Conservation (phyloP, 1,140 invertebrate genomes). For the Drosophila navojoa region DNA sequence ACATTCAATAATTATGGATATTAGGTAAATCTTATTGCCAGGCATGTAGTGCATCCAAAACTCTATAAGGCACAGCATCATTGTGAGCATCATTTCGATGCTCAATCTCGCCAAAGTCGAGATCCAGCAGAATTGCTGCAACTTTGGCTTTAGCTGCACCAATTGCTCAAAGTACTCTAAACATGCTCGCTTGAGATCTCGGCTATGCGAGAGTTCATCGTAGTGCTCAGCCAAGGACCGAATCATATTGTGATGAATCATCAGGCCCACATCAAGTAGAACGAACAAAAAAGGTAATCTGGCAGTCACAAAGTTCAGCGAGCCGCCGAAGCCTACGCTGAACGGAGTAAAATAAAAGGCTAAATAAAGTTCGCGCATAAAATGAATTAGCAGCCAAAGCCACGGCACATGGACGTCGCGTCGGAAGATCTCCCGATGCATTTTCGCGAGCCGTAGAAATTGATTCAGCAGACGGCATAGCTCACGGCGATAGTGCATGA, state of each 20-base stretch:
- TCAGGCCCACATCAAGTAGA: not conserved
- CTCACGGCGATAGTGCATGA: not conserved
- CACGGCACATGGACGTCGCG: not conserved
- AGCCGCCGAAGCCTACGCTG: not conserved
- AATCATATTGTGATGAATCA: constrained; percentile 1
- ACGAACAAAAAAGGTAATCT: not conserved
- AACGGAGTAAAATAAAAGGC: not conserved
- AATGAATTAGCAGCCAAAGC: not conserved
- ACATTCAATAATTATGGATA: no score
- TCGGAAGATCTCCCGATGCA: not conserved
- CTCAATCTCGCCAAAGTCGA: not conserved
- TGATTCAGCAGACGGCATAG: not conserved
- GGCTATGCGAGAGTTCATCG: not conserved
- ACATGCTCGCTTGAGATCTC: not conserved
- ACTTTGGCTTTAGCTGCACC: not conserved
- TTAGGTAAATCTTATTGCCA: no score
- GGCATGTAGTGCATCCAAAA: not conserved
- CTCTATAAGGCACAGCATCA: not conserved
- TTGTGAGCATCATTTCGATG: not conserved
- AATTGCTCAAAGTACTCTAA: constrained; percentile 1
- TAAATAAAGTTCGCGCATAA: not conserved
- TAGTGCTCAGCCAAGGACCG: not conserved
- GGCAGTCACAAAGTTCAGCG: not conserved
- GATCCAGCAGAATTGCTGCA: not conserved
- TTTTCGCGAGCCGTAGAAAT: not conserved